Percentiles rank a stretch among this genome's conserved stretches.
phyloP scores from a whole-genome alignment of 2,888 invertebrate genomes.

The Eurytoma californica region DNA sequence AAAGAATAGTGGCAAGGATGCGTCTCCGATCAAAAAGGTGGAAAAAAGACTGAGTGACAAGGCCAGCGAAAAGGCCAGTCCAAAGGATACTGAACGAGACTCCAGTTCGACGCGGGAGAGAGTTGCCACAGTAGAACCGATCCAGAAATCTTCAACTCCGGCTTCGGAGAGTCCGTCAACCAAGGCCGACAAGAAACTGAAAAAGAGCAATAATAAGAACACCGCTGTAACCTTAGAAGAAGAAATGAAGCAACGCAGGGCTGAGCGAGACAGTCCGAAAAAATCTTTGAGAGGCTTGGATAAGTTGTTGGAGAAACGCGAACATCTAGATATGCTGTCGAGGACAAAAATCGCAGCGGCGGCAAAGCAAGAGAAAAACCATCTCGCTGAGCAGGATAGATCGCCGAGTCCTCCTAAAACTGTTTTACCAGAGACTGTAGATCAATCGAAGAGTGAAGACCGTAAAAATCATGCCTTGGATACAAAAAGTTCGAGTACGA shows the following conservation, averaged over 20 bases:
- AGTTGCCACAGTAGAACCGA: constrained; percentile 50
- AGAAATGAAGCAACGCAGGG: constrained; percentile 73
- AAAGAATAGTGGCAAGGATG: constrained; percentile 68
- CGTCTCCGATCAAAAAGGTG: constrained; percentile 69
- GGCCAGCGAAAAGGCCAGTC: constrained; percentile 20
- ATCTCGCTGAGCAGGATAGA: too few species aligned
- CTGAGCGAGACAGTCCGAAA: constrained; percentile 77
- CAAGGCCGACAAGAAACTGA: constrained; percentile 52
- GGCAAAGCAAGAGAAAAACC: constrained; percentile 19
- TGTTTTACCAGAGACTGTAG: constrained; percentile 9
- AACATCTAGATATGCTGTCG: constrained; percentile 73
- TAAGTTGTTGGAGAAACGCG: constrained; percentile 78
- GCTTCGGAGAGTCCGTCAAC: constrained; percentile 38
- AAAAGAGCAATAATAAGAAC: constrained; percentile 45
- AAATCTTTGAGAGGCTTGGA: constrained; percentile 79
- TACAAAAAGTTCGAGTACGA: neutral
- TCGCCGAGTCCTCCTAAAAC: neutral
- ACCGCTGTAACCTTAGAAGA: constrained; percentile 65
- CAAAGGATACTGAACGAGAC: constrained; percentile 34
- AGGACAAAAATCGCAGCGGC: constrained; percentile 65
- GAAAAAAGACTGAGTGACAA: constrained; percentile 69
- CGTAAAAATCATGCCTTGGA: neutral
- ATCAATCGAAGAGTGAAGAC: constrained; percentile 26
- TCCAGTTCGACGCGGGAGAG: constrained; percentile 34
- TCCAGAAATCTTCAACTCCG: constrained; percentile 33